Percentiles rank a stretch among this genome's conserved stretches.
phyloP scores from a whole-genome alignment of 2,113 vertebrate species.

The Centropristis striata region DNA sequence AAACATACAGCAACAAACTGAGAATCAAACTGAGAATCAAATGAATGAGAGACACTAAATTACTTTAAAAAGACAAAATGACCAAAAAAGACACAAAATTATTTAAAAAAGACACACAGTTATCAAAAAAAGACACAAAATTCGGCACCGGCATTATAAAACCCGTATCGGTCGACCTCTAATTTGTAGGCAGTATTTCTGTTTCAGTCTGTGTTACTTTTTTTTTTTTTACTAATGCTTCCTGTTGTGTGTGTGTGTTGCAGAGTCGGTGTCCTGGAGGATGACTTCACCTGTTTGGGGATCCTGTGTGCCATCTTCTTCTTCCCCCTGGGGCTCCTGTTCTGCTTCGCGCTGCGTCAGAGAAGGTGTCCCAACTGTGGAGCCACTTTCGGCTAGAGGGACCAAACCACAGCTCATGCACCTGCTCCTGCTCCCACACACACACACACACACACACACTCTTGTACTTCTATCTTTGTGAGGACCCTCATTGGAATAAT shows the following conservation, averaged over 20 bases:
- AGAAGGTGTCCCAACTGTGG: slow-evolving; percentile 98
- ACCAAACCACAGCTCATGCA: slow-evolving; percentile 70
- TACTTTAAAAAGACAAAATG: too few species aligned
- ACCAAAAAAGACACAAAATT: too few species aligned
- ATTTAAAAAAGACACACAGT: too few species aligned
- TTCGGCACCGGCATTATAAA: too few species aligned
- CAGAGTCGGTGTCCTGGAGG: slow-evolving; percentile 98
- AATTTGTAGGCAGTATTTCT: too few species aligned
- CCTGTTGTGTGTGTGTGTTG: slow-evolving; percentile 5
- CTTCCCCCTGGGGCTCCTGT: slow-evolving; percentile 97
- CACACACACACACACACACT: neutral
- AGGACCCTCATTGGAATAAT: too few species aligned
- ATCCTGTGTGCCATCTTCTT: slow-evolving; percentile 96
- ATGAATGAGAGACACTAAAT: too few species aligned
- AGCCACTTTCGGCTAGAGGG: slow-evolving; percentile 93
- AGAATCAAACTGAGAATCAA: too few species aligned
- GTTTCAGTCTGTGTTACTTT: neutral
- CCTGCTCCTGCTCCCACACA: neutral
- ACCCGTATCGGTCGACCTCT: too few species aligned
- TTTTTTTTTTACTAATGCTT: neutral
- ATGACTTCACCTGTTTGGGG: slow-evolving; percentile 97
- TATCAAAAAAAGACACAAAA: too few species aligned
- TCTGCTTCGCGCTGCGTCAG: slow-evolving; percentile 96
- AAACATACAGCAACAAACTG: too few species aligned
- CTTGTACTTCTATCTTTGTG: too few species aligned